Base-by-base conservation (phyloP, 2,888 invertebrate genomes). In the Periphyllus acericola region DNA sequence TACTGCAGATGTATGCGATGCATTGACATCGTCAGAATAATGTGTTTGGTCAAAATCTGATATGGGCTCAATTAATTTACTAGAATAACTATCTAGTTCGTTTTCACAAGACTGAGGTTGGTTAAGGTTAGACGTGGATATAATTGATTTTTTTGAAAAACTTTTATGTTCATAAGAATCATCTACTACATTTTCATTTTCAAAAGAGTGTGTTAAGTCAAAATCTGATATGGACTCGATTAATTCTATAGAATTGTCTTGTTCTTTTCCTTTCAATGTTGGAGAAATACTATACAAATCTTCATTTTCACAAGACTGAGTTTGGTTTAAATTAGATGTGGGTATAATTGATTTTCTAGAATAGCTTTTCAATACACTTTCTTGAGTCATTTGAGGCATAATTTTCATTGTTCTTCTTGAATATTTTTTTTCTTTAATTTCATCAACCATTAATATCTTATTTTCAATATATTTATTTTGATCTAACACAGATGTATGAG, bases 381-480 rank as follows among this genome's bases (percentile, higher is more conserved):
- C 25, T 40, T 84, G 6, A 3, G 40, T 76, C 17, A 1, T 4
- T 72, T 0, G 52, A 72, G 60, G 29, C 11, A 8, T 40, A 75
- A 40, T 36, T 75, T 66, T 3, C 68, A 72, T 78, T 25, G 86
- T 52, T 80, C 72, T 78, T 11, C 86, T 86, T 46, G 78, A 86
- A 72, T 79, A 72, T 11, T 86, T 86, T 72, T 79, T 86, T 72
- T n/a, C 52, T 68, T 25, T 1, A 55, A 36, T 72, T 80, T 80
- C 71, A 8, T 78, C 34, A 71, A 68, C 6, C 29, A 52, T 11
- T 46, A 75, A 14, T 6, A 75, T 21, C 21, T 32, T 55, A 72
- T 66, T 86, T 80, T 79, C 71, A 52, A 46, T 11, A 78, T 29
- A 86, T 29, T 86, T 32, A 86, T 36, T 72, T 52, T 78, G n/a